A percentile compares a stretch with the other conserved stretches of the same genome.
Conservation (phyloP, 1,140 invertebrate genomes). For the Drosophila kurseongensis region DNA sequence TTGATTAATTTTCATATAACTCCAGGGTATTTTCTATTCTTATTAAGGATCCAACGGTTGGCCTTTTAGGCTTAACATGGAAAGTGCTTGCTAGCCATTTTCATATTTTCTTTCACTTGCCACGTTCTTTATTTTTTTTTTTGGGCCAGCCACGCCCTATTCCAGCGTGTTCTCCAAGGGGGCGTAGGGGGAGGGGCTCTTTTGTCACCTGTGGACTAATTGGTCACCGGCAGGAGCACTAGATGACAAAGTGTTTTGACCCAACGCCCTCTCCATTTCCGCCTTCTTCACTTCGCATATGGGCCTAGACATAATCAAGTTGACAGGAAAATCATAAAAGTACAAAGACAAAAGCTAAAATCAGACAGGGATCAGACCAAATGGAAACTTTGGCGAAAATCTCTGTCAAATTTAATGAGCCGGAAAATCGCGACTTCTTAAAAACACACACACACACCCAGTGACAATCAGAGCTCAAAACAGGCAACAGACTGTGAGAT, state of each 20-base stretch:
- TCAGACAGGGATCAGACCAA: constrained; percentile 38
- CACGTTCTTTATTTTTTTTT: not conserved
- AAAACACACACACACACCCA: not conserved
- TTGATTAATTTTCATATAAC: too few relatives aligned
- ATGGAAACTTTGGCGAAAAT: constrained; percentile 61
- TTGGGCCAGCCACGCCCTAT: constrained; percentile 3
- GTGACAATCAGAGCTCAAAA: constrained; percentile 46
- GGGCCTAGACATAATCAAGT: constrained; percentile 58
- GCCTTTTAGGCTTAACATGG: constrained; percentile 3
- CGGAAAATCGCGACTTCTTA: constrained; percentile 58
- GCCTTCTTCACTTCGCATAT: constrained; percentile 10
- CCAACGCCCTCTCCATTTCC: not conserved
- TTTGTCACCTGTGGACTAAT: constrained; percentile 68
- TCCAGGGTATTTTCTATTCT: not conserved
- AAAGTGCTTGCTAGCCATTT: constrained; percentile 30
- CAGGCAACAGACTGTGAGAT: constrained; percentile 70
- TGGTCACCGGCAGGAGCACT: constrained; percentile 34
- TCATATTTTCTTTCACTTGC: constrained; percentile 36
- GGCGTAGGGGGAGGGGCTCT: not conserved
- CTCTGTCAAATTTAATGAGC: constrained; percentile 78
- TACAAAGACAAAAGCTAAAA: constrained; percentile 27
- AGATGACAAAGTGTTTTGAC: constrained; percentile 56
- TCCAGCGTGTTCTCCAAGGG: too few relatives aligned
- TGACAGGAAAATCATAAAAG: constrained; percentile 56
- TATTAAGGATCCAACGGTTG: not conserved